Evolutionary conservation across 2,113 vertebrate species (phyloP).

Genomic region (Chauna torquata): DNA sequence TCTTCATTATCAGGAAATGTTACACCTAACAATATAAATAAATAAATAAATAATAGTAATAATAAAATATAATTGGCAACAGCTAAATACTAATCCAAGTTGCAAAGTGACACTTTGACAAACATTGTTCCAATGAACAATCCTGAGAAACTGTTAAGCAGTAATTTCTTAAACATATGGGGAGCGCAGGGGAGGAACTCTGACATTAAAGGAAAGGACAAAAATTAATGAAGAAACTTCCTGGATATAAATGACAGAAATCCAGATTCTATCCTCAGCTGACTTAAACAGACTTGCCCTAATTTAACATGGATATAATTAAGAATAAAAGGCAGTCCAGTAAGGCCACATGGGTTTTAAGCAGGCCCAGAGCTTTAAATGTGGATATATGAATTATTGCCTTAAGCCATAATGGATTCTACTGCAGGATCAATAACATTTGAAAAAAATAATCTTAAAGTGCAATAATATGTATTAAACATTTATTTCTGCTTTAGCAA

Average conservation of each 20-base stretch:
- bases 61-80: neutral
- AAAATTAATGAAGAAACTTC: neutral
- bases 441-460: neutral
- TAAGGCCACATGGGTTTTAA: neutral
- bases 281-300: neutral
- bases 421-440: neutral
- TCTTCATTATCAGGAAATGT: neutral
- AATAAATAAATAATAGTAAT: neutral
- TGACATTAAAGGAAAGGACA: neutral
- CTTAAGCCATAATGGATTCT: neutral
- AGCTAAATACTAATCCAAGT: neutral
- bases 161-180: neutral
- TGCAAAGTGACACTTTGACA: neutral
- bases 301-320: slow-evolving; percentile 12
- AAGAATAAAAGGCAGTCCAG: neutral
- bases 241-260: neutral
- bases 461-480: neutral
- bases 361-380: neutral
- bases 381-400: neutral
- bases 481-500: slow-evolving; percentile 12
- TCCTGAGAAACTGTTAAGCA: neutral
- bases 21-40: neutral
- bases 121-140: neutral
- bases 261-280: neutral
- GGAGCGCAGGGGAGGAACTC: neutral